Conservation (phyloP, 1,140 invertebrate species). For the roundworm (Caenorhabditis elegans) region DNA sequence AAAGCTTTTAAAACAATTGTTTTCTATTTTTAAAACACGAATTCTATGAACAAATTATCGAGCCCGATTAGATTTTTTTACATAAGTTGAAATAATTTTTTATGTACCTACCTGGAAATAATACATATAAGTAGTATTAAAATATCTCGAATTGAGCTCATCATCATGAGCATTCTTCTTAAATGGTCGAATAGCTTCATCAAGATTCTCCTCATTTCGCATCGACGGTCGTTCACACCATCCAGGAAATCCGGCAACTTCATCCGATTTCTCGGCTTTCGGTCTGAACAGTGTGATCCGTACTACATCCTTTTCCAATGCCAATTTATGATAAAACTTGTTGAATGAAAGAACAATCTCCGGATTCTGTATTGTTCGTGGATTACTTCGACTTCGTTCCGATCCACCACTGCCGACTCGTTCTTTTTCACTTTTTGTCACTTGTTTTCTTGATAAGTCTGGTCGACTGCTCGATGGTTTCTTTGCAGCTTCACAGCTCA, state of each 20-base stretch:
- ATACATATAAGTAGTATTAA: background rate
- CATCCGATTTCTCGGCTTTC: background rate
- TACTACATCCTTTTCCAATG: background rate
- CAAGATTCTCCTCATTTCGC: background rate
- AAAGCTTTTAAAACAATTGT: too few species aligned
- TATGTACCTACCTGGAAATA: constrained; percentile 37
- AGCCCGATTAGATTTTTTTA: too few species aligned
- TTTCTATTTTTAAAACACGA: too few species aligned
- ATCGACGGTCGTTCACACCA: background rate
- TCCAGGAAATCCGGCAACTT: background rate
- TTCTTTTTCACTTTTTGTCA: background rate
- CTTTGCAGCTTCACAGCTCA: background rate
- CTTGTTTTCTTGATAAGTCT: background rate
- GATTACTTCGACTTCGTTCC: background rate
- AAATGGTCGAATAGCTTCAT: background rate
- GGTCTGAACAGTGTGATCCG: background rate
- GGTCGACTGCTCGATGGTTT: background rate
- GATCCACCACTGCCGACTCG: too few species aligned
- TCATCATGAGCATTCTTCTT: background rate
- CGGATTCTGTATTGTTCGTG: background rate
- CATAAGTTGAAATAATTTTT: too few species aligned
- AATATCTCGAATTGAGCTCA: background rate
- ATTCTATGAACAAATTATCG: too few species aligned
- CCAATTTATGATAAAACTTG: background rate
- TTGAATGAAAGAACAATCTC: constrained; percentile 6